Evolutionary conservation across 2,113 vertebrate species (phyloP), one percentile per base, ranked within the genome.

Genomic region (Tragelaphus imberbis): DNA sequence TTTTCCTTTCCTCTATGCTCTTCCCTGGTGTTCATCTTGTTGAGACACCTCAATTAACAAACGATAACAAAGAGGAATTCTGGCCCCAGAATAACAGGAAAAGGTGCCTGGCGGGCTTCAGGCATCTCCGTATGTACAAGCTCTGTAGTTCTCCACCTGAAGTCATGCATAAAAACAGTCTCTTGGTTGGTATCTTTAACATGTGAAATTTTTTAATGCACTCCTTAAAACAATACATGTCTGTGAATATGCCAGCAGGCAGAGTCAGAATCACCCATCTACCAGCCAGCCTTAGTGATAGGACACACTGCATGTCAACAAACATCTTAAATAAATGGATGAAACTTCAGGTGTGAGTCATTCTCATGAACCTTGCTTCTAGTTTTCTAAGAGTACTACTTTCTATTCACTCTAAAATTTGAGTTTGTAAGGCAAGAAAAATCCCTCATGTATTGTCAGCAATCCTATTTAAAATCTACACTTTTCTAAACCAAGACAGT

Each of bases 21-120:
- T 98, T 98, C 85, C 91, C 98, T 90, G 90, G 63, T 94, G 68
- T 96, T 95, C 94, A 27, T 98, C 97, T 98, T 97, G 87, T 68
- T 97, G 96, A 97, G 97, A 98, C 96, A 98, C 95, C 97, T 55
- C 92, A 95, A 86, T 97, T 40, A 98, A 97, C 97, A 98, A 98
- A 96, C 84, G 98, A 91, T 95, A 97, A 98, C 96, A 97, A 97
- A 94, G 94, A 98, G 96, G 97, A 91, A 98, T 97, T 98, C 93
- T 95, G 97, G 92, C 96, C 97, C 65, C 96, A 94, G 96, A 98
- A 97, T 98, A 97, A 96, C 85, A 84, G 97, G 96, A 98, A 98
- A 98, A 94, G 88, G 75, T 90, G 90, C 94, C 94, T 97, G 92
- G 80, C 80, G 94, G 97, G 97, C 94, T 90, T 80, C 59, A 90